Base-by-base conservation (phyloP, 2,888 invertebrate species). In the Drosophila acutilabella region DNA sequence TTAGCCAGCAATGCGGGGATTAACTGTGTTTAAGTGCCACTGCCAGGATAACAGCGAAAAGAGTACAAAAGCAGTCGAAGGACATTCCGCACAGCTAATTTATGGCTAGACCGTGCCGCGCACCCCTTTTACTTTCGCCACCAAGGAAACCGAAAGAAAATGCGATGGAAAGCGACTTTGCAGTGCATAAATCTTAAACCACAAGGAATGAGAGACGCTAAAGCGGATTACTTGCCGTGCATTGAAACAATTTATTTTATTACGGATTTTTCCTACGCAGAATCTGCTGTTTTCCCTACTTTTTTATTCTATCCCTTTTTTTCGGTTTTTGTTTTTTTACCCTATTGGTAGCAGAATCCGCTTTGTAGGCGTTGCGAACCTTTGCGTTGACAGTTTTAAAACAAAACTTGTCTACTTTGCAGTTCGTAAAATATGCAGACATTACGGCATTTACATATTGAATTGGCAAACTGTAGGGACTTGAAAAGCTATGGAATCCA, bases 141-240 rank as follows among this genome's bases (percentile, higher is more conserved):
- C 59, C 38, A 64, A 57, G 60, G 60, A 41, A 68, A 67, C 45
- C 45, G 48, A 23, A 59, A 50, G 23, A 65, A 52, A 56, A 70
- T 69, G 65, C 58, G 48, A 72, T 54, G 64, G 71, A 81, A 84
- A 84, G 71, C 74, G 74, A 68, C 82, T 89, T 81, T 73, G 78
- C 73, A 88, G 86, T 85, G 86, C 83, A 87, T 87, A 87, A 87
- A 87, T 87, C 86, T 87, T 71, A 62, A 74, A 82, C 86, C 89
- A 56, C 89, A 88, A 85, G 82, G 80, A 81, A 80, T 71, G 85
- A 78, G 82, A 52, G 57, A 70, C 68, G 42, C 65, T 33, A 76
- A 81, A 87, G 89, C 89, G 88, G 89, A 89, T 87, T 87, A 87
- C 86, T 72, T 66, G 66, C 59, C 84, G 89, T 85, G 89, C 86